Evolutionary conservation across 2,113 vertebrate species (phyloP), one percentile per base, ranked within the genome.

Genomic region (Cyanoramphus novaezelandiae): DNA sequence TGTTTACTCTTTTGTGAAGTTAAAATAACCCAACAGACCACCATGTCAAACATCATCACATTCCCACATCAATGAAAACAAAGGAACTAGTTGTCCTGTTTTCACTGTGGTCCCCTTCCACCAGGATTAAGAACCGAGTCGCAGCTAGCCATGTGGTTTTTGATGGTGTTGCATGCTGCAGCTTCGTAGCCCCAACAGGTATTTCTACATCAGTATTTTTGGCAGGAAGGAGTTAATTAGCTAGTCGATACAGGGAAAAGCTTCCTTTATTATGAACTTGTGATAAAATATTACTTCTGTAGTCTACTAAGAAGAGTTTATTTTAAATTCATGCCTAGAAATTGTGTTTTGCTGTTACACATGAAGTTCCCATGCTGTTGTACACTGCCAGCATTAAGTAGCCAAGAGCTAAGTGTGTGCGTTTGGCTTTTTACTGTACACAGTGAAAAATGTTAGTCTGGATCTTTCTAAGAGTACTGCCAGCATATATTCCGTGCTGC

Each of bases 291-390:
- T 64, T 52, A 33, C 8, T 88, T 44, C 52, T 55, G 1, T 24
- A 24, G 37, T 37, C 21, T 55, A 4, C 33, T 41, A 24, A 55
- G 44, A 92, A 62, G 18, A 31, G n/a, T 53, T 78, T 28, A 13
- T 64, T 78, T 18, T 74, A 43, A 55, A 28, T 78, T 41, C 31
- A 27, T 83, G 3, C 63, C 46, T 46, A 75, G 53, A 50, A 75
- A 7, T 17, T 28, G 62, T 46, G 35, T 82, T 88, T 33, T 76
- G 3, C 19, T 67, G 1, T 74, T 82, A 31, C 14, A 31, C 4
- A 17, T 0, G 0, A 27, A 13, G 37, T 44, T 75, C 46, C 7
- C 28, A 10, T 76, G 31, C 43, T 11, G 24, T 79, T 18, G 57
- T 47, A 23, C 13, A 2, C 68, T 33, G 55, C 29, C 29, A 8